phyloP scores from a whole-genome alignment of 2,797 vertebrate genomes.

The Sphenopsis melanotis region DNA sequence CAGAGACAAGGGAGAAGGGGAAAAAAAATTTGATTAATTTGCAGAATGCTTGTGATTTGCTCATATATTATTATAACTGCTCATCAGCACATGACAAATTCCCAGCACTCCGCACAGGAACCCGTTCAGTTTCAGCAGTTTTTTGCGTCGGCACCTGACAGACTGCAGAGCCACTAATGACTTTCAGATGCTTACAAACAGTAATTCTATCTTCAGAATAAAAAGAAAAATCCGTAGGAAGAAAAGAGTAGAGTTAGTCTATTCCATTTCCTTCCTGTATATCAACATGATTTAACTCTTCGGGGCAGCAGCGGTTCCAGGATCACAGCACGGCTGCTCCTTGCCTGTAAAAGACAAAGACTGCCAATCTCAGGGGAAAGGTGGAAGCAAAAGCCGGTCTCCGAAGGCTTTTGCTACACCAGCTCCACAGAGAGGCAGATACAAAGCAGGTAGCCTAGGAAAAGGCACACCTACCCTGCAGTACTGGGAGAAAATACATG shows the following conservation, averaged over 20 bases:
- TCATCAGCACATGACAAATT: constrained; percentile 90
- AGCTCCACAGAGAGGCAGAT: neutral
- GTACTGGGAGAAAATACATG: neutral
- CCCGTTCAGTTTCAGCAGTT: constrained; percentile 88
- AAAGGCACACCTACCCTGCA: constrained; percentile 47
- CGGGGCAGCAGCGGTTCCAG: constrained; percentile 33
- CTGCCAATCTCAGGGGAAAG: constrained; percentile 57
- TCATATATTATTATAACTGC: constrained; percentile 93
- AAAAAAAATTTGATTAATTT: constrained; percentile 87
- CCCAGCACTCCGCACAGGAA: constrained; percentile 81
- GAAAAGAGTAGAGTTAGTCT: constrained; percentile 77
- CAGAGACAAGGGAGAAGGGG: constrained; percentile 77
- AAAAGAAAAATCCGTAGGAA: constrained; percentile 77
- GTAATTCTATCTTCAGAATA: constrained; percentile 86
- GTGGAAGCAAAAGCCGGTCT: constrained; percentile 35
- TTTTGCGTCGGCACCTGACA: constrained; percentile 87
- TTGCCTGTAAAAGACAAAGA: constrained; percentile 69
- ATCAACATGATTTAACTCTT: constrained; percentile 77
- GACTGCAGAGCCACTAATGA: constrained; percentile 88
- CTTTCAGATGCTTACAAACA: constrained; percentile 92
- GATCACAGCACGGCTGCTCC: constrained; percentile 53
- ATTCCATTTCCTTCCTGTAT: constrained; percentile 78
- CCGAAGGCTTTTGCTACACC: neutral
- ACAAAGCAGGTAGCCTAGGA: constrained; percentile 44
- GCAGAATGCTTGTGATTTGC: constrained; percentile 91